Evolutionary conservation across 2,888 invertebrate genomes (phyloP), one percentile per base, ranked within the genome.

Genomic region (Minunthozetes semirufus): DNA sequence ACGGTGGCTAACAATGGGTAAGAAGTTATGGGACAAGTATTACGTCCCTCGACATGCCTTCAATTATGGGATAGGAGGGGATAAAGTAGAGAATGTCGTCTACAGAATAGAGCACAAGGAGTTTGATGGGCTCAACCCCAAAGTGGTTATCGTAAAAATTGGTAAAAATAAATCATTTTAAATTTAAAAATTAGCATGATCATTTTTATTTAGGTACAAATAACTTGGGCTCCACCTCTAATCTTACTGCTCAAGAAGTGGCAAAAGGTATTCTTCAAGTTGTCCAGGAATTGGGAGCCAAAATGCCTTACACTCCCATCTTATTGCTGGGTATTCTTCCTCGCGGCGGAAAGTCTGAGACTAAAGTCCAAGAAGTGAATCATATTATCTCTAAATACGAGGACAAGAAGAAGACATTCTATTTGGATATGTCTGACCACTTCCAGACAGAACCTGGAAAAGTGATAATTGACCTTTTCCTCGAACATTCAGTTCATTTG

Each of bases 81-180:
- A 95, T 84, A 88, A 89, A 82, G 91, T 92, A 53, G 90, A 94
- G 82, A 89, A 95, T 86, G 89, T 94, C n/a, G 85, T 95, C 53
- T 95, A 94, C 94, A 87, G 95, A 80, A 88, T 94, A 63, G 87
- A 88, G 81, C 92, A 95, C 85, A 94, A 94, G 72, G 93, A 93
- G 84, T 84, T 95, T 80, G 93, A 94, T 82, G 88, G 90, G 85
- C 89, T 94, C 78, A 89, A 89, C 82, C 93, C 94, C 15, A 94
- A 93, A 87, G 92, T 92, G 75, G 61, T 48, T 68, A 53, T 74
- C n/a, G 17, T 74, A 8, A 74, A 38, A 53, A 74, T 74, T 56
- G 74, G 74, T 74, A 66, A 56, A 11, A 27, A 50, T 50, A 4
- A 48, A 48, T 48, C 3, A 33, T 33, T 33, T 3, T 8, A 33